Evolutionary conservation across 1,140 invertebrate species (phyloP), one percentile per base, ranked within the genome.

Genomic region (Magallana angulata): DNA sequence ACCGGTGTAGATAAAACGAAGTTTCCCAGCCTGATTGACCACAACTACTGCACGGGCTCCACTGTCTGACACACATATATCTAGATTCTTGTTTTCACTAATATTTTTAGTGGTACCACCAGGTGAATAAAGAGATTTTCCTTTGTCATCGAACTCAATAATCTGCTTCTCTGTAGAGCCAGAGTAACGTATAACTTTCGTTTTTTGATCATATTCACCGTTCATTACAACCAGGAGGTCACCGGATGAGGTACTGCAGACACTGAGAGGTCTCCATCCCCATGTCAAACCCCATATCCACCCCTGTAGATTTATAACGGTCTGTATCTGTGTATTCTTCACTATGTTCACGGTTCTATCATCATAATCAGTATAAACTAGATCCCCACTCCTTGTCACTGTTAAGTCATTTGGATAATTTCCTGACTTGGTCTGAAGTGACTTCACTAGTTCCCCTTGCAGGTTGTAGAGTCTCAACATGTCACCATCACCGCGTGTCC

Each of bases 21-120:
- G 60, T 64, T 64, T 64, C 60, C 60, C 60, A 1, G 60, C 60
- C 60, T 64, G 60, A 64, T 64, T 64, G 60, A 64, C 14, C 60
- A 64, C 60, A 12, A 64, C 60, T 64, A 64, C 60, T 64, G 60
- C 60, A n/a, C 14, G 16, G 18, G 60, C 60, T 16, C 7, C 7
- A n/a, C 0, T 7, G 60, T 64, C 60, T n/a, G 60, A 64, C 60
- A 64, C 60, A 64, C 60, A 64, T 2, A 64, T 64, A n/a, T 64
- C 60, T 7, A 64, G 60, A 14, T 64, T 64, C 60, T 18, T 64
- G 11, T 64, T 64, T 18, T 64, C 60, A 7, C 16, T 64, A n/a
- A 64, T 64, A 16, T 16, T 16, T 18, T 16, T 64, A 7, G 14
- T 16, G 16, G 14, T n/a, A 16, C 16, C 1, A 64, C 60, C 60